Percentiles rank a stretch among this genome's conserved stretches.
Evolutionary conservation across 1,140 invertebrate genomes (phyloP).

Genomic region (Callitettix versicolor): DNA sequence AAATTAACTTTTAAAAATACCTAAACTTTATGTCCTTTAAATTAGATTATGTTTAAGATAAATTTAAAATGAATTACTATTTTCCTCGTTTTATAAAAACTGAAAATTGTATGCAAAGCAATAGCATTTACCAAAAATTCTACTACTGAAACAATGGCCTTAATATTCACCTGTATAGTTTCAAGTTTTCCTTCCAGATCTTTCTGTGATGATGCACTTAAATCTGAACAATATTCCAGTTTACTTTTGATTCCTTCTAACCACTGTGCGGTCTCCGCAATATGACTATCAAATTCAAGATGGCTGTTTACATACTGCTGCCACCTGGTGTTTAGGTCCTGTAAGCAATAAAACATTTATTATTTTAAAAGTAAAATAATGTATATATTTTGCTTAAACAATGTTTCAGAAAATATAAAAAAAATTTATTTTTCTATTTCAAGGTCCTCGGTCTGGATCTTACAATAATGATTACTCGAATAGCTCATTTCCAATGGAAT

Average conservation of each 20-base stretch:
- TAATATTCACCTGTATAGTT: conserved; percentile 44
- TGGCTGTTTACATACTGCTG: conserved; percentile 83
- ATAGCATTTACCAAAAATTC: too few species aligned
- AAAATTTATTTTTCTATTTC: not conserved
- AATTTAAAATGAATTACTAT: too few species aligned
- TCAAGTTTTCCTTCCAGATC: conserved; percentile 77
- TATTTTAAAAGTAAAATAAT: not conserved
- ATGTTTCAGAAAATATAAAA: not conserved
- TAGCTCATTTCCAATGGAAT: too few species aligned
- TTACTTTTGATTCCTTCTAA: conserved; percentile 76
- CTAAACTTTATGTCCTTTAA: not conserved
- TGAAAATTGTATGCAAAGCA: too few species aligned
- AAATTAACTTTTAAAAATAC: not conserved
- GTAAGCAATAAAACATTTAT: not conserved
- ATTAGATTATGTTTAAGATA: too few species aligned
- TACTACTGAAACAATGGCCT: too few species aligned
- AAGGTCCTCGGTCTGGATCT: not conserved
- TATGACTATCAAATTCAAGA: conserved; percentile 73
- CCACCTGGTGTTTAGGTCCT: conserved; percentile 79
- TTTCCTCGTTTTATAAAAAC: too few species aligned
- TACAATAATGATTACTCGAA: too few species aligned
- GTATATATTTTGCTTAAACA: not conserved
- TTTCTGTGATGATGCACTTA: conserved; percentile 67
- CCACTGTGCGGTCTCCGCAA: conserved; percentile 72
- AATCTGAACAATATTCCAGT: conserved; percentile 70